phyloP scores from a whole-genome alignment of 2,797 vertebrate genomes.

The Anguilla anguilla region DNA sequence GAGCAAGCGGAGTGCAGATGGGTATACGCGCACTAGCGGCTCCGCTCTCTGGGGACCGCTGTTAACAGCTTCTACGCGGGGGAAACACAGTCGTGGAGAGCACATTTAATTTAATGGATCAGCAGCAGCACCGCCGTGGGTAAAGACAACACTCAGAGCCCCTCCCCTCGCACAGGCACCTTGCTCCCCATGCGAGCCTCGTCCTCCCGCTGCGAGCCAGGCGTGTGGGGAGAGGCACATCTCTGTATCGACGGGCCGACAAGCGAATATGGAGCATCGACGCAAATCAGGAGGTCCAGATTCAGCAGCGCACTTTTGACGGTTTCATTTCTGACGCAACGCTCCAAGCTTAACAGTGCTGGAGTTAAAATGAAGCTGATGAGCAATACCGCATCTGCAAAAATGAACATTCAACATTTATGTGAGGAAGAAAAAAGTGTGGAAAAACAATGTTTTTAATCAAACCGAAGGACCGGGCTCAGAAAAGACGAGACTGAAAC shows the following conservation, averaged over 20 bases:
- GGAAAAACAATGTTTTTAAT: neutral
- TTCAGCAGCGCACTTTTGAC: neutral
- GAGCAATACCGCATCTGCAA: neutral
- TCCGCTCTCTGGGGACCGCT: neutral
- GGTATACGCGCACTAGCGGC: neutral
- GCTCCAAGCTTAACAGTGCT: neutral
- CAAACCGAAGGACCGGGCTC: neutral
- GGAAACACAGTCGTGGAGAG: neutral
- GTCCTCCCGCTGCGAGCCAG: neutral
- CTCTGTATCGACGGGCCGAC: neutral
- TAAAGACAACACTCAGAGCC: neutral
- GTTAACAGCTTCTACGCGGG: neutral
- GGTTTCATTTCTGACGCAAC: neutral
- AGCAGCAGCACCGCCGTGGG: neutral
- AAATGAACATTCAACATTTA: neutral
- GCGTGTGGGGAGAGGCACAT: neutral
- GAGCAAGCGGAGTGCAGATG: neutral
- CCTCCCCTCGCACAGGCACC: neutral
- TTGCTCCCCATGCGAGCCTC: neutral
- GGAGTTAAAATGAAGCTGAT: neutral
- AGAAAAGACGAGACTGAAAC: neutral
- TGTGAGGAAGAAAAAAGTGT: neutral
- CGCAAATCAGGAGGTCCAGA: neutral
- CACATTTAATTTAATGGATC: slow-evolving; percentile 6
- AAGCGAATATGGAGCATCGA: neutral